phyloP scores from a whole-genome alignment of 1,140 invertebrate species.

The Popillia japonica region DNA sequence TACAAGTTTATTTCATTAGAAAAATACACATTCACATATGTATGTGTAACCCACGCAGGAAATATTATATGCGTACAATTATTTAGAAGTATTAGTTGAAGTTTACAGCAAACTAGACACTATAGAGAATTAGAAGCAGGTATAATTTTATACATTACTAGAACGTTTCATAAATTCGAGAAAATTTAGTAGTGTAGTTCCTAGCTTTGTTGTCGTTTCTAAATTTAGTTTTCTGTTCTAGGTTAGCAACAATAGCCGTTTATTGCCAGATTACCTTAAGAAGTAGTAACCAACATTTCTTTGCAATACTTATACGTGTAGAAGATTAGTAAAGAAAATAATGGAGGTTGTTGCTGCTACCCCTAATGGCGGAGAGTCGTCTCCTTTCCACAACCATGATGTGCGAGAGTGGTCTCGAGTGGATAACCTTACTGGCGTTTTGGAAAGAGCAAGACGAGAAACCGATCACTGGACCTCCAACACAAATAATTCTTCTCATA shows the following conservation, averaged over 20 bases:
- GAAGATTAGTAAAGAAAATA: not conserved
- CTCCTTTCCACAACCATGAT: conserved; percentile 63
- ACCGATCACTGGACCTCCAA: conserved; percentile 64
- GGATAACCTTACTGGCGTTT: conserved; percentile 64
- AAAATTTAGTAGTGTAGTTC: no score
- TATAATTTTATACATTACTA: no score
- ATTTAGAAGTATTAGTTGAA: no score
- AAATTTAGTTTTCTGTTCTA: not conserved
- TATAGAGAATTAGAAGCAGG: no score
- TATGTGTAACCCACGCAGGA: no score
- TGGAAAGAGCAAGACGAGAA: conserved; percentile 64
- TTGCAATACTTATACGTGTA: no score
- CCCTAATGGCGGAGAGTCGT: conserved; percentile 55
- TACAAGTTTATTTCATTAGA: no score
- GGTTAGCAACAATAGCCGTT: not conserved
- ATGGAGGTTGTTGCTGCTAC: conserved; percentile 66
- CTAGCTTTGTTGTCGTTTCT: not conserved
- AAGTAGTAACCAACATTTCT: no score
- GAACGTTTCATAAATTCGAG: no score
- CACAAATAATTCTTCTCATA: conserved; percentile 62
- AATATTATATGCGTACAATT: no score
- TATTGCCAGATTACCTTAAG: not conserved
- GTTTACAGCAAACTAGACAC: no score
- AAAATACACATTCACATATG: no score
- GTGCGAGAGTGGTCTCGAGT: conserved; percentile 66